A percentile compares a stretch with the other conserved stretches of the same genome.
Evolutionary conservation across 2,113 vertebrate species (phyloP).

Genomic region (Gymnocephalus cernua): DNA sequence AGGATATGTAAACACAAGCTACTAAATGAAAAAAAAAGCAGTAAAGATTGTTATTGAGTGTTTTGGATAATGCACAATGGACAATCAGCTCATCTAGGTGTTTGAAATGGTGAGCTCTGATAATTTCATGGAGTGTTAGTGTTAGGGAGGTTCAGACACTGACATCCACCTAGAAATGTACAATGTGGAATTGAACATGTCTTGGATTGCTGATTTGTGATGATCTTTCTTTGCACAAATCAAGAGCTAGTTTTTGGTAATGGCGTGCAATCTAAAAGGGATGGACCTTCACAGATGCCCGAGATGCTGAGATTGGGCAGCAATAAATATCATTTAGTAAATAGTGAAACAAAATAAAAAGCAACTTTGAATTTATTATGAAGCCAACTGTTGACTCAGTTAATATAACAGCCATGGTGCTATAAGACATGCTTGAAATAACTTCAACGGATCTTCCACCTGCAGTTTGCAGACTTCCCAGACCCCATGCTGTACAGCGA

Average conservation of each 20-base stretch:
- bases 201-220: not conserved
- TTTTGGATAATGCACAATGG: not conserved
- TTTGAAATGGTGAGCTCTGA: not conserved
- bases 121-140: not conserved
- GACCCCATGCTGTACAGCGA: constrained; percentile 95
- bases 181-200: not conserved
- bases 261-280: not conserved
- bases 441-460: constrained; percentile 15
- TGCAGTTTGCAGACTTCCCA: constrained; percentile 92
- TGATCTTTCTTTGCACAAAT: not conserved
- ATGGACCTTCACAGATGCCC: constrained; percentile 4
- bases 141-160: not conserved
- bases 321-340: not conserved
- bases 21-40: not conserved
- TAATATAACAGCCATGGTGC: not conserved
- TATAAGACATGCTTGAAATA: not conserved
- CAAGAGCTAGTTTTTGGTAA: not conserved
- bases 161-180: not conserved
- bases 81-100: not conserved
- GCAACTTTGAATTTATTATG: not conserved
- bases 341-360: not conserved
- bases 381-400: not conserved
- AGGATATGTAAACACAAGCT: not conserved
- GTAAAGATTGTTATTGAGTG: not conserved
- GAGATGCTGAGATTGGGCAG: not conserved